Evolutionary conservation across 1,140 invertebrate species (phyloP).

Genomic region (Ceratina calcarata): DNA sequence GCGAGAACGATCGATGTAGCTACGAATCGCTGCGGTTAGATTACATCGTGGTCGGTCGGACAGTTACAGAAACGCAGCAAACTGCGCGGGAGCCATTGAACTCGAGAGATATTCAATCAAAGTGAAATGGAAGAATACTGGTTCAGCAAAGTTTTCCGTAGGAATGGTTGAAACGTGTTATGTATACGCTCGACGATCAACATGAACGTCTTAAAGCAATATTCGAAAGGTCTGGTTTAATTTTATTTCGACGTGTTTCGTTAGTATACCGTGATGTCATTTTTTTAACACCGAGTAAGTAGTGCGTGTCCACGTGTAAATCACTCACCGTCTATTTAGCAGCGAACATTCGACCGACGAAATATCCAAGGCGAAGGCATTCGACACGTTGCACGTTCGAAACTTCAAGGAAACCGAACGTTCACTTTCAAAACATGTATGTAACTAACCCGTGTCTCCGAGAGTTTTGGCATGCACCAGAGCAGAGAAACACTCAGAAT

Average conservation of each 20-base stretch:
- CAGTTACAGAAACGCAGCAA: neutral
- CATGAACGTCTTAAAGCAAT: neutral
- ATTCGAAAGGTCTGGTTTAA: neutral
- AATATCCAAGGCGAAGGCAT: slow-evolving; percentile 48
- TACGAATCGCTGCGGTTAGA: neutral
- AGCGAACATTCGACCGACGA: slow-evolving; percentile 20
- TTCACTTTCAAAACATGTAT: slow-evolving; percentile 49
- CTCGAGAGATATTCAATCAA: slow-evolving; percentile 1
- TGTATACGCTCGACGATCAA: neutral
- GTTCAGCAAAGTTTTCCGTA: neutral
- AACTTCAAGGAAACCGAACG: slow-evolving; percentile 54
- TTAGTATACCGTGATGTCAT: too few relatives aligned
- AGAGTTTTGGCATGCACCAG: slow-evolving; percentile 26
- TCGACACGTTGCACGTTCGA: slow-evolving; percentile 35
- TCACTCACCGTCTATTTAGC: slow-evolving; percentile 51
- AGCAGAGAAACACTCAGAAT: neutral
- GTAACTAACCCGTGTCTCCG: slow-evolving; percentile 27
- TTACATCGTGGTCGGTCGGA: neutral
- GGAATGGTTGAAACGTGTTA: too few relatives aligned
- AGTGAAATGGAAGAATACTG: neutral
- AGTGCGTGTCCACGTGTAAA: neutral
- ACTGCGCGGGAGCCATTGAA: slow-evolving; percentile 5
- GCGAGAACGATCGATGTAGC: neutral
- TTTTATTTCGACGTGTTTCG: too few relatives aligned
- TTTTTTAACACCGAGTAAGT: neutral